Base-by-base conservation (phyloP, 1,140 invertebrate species). In the Drosophila seguyi region DNA sequence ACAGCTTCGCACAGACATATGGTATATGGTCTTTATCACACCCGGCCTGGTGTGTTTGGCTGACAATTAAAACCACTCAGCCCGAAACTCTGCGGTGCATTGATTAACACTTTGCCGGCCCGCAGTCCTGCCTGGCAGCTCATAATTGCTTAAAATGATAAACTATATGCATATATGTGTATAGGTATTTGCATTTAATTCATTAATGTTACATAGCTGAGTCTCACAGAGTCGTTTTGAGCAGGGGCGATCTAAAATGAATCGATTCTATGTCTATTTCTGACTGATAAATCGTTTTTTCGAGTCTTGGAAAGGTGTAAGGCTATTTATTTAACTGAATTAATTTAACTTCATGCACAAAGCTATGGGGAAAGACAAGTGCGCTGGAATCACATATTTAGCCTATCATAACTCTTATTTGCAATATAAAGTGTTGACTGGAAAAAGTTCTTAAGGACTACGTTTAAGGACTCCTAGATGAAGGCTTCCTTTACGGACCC, bases 61-160 rank as follows among this genome's bases (percentile, higher is more conserved):
- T 60, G 74, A 55, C 66, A 61, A 57, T 72, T 53, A 45, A 39
- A 65, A 61, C 47, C 60, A 77, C 58, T 75, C 41, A 53, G 79
- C 27, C 63, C 52, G 58, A 71, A 52, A 59, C 60, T 67, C 72
- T 87, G 82, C 58, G 75, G 83, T 63, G 36, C 53, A 77, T 83
- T 83, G 83, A 87, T 87, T 87, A 87, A 87, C 83, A 87, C 71
- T 87, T 61, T 81, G 69, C 63, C 48, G 61, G 52, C 16, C 27
- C 27, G n/a, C 52, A 41, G 22, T 22, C 48, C 14, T 20, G 6
- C 50, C 25, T 36, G 57, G 36, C 36, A 57, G 68, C 50, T 65
- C 45, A 65, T 65, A 86, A 86, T 81, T 81, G 39, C 55, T 73
- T 55, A 71, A n/a, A 55, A 38, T 38, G 1, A 38, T 36, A n/a